Conservation (phyloP, 1,140 invertebrate species). For the Achroia grisella region DNA sequence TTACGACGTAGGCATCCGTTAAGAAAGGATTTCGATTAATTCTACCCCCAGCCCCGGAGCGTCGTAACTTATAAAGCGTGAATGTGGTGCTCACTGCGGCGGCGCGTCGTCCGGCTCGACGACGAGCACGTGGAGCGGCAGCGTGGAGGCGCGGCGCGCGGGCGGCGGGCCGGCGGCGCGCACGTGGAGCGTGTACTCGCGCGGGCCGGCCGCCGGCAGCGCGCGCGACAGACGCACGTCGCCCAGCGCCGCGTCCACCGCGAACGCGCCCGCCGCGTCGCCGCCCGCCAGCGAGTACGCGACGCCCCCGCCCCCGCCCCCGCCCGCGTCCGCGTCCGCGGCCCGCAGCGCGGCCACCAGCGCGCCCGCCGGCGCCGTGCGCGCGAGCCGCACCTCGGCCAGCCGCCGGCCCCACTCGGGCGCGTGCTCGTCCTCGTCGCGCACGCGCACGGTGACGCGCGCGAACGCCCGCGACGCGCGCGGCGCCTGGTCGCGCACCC, state of each 20-base stretch:
- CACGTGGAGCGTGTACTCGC: constrained; percentile 88
- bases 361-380: constrained; percentile 29
- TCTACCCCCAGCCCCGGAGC: too few relatives aligned
- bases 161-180: constrained; percentile 88
- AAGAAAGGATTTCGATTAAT: too few relatives aligned
- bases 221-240: constrained; percentile 83
- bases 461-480: constrained; percentile 90
- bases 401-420: constrained; percentile 74
- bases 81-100: constrained; percentile 80
- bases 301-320: constrained; percentile 22
- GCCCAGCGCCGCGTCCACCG: constrained; percentile 85
- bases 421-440: constrained; percentile 92
- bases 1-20: too few relatives aligned
- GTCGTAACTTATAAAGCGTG: too few relatives aligned
- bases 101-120: constrained; percentile 93
- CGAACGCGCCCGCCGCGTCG: constrained; percentile 89
- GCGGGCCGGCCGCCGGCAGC: constrained; percentile 80
- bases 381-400: constrained; percentile 36
- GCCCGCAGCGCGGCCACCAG: constrained; percentile 39
- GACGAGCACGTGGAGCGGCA: constrained; percentile 89
- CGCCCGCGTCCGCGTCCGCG: constrained; percentile 30
- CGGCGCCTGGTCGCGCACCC: constrained; percentile 92
- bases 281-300: constrained; percentile 68
- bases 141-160: constrained; percentile 81
- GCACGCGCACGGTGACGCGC: constrained; percentile 85